Evolutionary conservation across 2,888 invertebrate species (phyloP).

Genomic region (Apamea crenata): DNA sequence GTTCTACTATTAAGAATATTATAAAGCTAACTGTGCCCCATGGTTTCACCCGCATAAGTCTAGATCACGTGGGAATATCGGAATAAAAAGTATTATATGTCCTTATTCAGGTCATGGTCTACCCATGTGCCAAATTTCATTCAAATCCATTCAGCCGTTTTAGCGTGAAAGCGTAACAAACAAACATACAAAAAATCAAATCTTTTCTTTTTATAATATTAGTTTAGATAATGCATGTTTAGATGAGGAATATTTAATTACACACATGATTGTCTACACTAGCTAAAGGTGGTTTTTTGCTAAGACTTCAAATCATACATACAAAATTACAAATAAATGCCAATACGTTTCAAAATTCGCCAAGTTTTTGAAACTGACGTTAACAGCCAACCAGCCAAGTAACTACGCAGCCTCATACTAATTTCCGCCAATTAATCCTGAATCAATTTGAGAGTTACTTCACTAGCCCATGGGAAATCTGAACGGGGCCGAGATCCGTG

Average conservation of each 20-base stretch:
- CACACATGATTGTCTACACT: too few species aligned
- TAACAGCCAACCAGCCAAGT: neutral
- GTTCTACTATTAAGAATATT: neutral
- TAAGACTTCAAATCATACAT: neutral
- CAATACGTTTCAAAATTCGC: neutral
- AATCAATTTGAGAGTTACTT: constrained; percentile 47
- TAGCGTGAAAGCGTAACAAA: neutral
- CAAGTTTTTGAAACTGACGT: neutral
- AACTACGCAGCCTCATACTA: constrained; percentile 1
- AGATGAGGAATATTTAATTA: neutral
- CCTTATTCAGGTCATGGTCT: neutral
- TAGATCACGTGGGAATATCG: neutral
- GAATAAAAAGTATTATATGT: neutral
- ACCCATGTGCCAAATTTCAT: neutral
- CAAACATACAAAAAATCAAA: neutral
- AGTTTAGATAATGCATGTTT: neutral
- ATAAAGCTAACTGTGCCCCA: neutral
- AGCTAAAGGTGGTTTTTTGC: neutral
- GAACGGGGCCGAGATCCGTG: constrained; percentile 15
- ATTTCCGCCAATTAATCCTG: constrained; percentile 35
- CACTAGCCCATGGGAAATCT: constrained; percentile 40
- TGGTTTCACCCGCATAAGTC: neutral
- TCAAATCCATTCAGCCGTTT: neutral
- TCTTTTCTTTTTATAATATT: neutral
- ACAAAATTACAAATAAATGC: neutral